Evolutionary conservation across 2,797 vertebrate species (phyloP).

Genomic region (Bradypus variegatus): DNA sequence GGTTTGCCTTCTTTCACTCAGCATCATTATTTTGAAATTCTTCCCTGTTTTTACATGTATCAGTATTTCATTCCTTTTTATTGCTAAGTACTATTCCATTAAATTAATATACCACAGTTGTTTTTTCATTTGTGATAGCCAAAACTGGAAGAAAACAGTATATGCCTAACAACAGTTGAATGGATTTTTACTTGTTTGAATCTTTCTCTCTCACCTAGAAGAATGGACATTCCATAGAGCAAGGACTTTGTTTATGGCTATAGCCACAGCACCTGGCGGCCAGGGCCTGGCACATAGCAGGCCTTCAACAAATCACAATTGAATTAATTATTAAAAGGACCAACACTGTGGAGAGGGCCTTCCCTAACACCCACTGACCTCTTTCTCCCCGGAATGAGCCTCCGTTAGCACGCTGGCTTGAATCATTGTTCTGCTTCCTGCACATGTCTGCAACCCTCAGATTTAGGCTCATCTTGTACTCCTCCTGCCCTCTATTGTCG

Average conservation of each 20-base stretch:
- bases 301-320: neutral
- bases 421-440: accelerated
- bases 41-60: accelerated
- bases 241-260: neutral
- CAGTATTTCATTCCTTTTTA: neutral
- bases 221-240: neutral
- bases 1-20: neutral
- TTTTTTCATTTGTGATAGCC: neutral
- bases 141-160: neutral
- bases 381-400: neutral
- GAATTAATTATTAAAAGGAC: neutral
- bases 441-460: accelerated
- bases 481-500: neutral
- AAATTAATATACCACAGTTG: neutral
- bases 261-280: neutral
- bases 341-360: neutral
- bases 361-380: neutral
- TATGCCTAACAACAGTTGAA: neutral
- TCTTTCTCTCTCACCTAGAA: neutral
- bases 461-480: neutral
- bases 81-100: neutral
- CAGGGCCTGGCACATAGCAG: accelerated
- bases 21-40: neutral
- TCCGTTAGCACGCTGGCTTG: accelerated
- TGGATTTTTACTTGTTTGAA: neutral